Percentiles rank a stretch among this genome's conserved stretches.
These are phyloP conservation scores for Drosophila nigritarsus DNA, from an alignment of 2,888 invertebrate species.

Conservation along the genomic window DNA sequence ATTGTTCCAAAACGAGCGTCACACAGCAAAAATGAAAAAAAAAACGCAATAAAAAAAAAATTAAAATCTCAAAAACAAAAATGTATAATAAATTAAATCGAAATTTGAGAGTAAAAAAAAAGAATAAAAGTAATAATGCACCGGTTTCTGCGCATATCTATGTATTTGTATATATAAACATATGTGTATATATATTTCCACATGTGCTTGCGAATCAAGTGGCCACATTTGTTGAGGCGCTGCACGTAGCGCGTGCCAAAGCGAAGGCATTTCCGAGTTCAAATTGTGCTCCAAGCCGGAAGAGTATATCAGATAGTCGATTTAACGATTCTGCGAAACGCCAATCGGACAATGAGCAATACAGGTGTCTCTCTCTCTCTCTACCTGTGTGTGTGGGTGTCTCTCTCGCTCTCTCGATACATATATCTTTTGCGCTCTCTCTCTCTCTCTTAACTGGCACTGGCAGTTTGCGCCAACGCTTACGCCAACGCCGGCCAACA, in stretches of 20 bases:
- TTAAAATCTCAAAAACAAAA: slow-evolving; percentile 12
- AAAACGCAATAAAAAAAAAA: slow-evolving; percentile 12
- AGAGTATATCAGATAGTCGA: slow-evolving; percentile 44
- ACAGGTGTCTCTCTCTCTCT: slow-evolving; percentile 1
- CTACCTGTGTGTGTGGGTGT: slow-evolving; percentile 28
- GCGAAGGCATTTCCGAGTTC: slow-evolving; percentile 49
- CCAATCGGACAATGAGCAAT: slow-evolving; percentile 31
- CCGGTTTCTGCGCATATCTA: slow-evolving; percentile 4
- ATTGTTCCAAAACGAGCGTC: slow-evolving; percentile 29
- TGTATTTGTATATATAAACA: neutral
- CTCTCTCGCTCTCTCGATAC: neutral
- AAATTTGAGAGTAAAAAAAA: slow-evolving; percentile 40
- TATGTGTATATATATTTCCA: neutral
- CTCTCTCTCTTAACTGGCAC: slow-evolving; percentile 22
- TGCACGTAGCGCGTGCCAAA: slow-evolving; percentile 36
- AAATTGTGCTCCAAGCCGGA: slow-evolving; percentile 37
- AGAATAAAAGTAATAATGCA: neutral
- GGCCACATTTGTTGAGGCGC: slow-evolving; percentile 19
- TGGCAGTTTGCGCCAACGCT: slow-evolving; percentile 50
- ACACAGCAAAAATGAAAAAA: slow-evolving; percentile 22
- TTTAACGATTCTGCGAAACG: slow-evolving; percentile 44
- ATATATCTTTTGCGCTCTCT: slow-evolving; percentile 1
- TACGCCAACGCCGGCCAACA: slow-evolving; percentile 70
- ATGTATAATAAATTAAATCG: slow-evolving; percentile 44
- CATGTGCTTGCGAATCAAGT: neutral